Evolutionary conservation across 2,113 vertebrate species (phyloP).

Genomic region (Sebastes fasciatus): DNA sequence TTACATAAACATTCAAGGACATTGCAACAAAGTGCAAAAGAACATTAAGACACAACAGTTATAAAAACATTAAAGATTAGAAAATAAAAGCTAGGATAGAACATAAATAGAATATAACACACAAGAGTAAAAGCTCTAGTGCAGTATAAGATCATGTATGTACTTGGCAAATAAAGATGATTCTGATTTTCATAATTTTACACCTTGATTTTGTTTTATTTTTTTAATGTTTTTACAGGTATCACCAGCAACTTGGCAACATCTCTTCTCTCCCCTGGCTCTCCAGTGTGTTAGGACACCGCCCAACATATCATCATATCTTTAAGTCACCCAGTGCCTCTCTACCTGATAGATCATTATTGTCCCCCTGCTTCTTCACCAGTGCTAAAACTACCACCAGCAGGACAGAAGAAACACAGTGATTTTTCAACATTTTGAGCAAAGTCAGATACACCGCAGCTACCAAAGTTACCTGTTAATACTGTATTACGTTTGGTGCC

Average conservation of each 20-base stretch:
- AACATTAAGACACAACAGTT: too few relatives aligned
- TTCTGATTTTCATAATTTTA: not conserved
- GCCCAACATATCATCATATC: conserved; percentile 52
- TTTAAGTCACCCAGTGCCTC: conserved; percentile 75
- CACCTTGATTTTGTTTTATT: not conserved
- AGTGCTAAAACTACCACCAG: conserved; percentile 65
- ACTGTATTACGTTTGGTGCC: not conserved
- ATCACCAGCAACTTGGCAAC: conserved; percentile 76
- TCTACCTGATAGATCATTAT: conserved; percentile 20
- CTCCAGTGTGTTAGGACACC: conserved; percentile 63
- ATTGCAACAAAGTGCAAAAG: too few relatives aligned
- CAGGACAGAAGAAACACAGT: conserved; percentile 33
- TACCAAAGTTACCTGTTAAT: conserved; percentile 46
- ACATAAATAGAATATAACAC: too few relatives aligned
- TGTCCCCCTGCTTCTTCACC: conserved; percentile 32
- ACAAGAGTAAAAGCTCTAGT: too few relatives aligned
- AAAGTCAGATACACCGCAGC: conserved; percentile 33
- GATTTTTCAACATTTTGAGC: not conserved
- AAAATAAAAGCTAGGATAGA: too few relatives aligned
- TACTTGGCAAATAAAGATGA: too few relatives aligned
- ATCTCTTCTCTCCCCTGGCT: conserved; percentile 83
- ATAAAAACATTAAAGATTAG: too few relatives aligned
- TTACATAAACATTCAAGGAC: too few relatives aligned
- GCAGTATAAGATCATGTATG: too few relatives aligned
- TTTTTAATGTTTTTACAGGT: conserved; percentile 50